Evolutionary conservation across 1,140 invertebrate species (phyloP).

Genomic region (Eupristina koningsbergeri): DNA sequence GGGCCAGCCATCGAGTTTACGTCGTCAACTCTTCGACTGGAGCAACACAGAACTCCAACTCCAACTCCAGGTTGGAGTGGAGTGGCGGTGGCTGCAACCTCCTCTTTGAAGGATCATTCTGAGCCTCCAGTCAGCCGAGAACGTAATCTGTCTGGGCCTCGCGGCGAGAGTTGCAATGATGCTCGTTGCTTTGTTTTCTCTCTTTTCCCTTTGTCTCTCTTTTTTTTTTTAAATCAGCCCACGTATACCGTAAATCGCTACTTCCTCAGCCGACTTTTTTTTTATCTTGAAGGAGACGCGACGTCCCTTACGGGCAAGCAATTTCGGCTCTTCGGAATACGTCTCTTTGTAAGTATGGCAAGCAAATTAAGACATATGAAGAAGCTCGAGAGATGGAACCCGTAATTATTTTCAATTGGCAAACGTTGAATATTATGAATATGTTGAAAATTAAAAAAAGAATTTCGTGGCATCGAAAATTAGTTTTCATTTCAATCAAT

Average conservation of each 20-base stretch:
- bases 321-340: constrained; percentile 15
- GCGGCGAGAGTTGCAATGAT: constrained; percentile 46
- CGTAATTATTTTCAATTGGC: background rate
- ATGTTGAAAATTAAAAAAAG: background rate
- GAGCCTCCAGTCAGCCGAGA: constrained; percentile 57
- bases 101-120: constrained; percentile 63
- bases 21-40: constrained; percentile 5
- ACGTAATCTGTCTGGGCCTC: constrained; percentile 63
- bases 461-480: too few relatives aligned
- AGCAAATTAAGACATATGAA: background rate
- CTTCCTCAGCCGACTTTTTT: constrained; percentile 1
- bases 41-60: background rate
- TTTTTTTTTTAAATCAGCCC: constrained; percentile 35
- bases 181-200: constrained; percentile 25
- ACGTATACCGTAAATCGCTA: constrained; percentile 42
- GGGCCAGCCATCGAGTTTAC: background rate
- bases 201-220: background rate
- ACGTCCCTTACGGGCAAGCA: constrained; percentile 30
- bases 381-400: background rate
- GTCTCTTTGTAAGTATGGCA: background rate
- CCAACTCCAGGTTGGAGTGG: background rate
- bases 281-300: constrained; percentile 7
- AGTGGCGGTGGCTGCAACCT: constrained; percentile 30
- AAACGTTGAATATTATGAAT: background rate
- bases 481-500: too few relatives aligned